These are phyloP conservation scores for Zaprionus kolodkinae DNA, from an alignment of 1,140 invertebrate species.

Conservation along the genomic window DNA sequence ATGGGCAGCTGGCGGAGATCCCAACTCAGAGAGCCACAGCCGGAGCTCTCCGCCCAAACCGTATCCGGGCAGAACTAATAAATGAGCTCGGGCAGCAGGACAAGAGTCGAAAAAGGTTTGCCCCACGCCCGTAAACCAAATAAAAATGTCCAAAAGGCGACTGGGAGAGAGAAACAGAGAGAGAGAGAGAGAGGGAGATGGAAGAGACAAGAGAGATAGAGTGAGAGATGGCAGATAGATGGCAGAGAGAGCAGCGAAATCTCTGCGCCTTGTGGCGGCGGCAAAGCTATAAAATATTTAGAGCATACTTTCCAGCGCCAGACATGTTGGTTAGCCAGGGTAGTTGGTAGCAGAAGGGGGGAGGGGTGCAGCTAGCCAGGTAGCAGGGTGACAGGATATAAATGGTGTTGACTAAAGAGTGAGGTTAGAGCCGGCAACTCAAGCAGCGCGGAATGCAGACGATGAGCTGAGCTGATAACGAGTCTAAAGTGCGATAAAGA, in stretches of 20 bases:
- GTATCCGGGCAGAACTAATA: constrained; percentile 67
- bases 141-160: constrained; percentile 55
- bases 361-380: background rate
- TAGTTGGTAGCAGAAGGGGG: background rate
- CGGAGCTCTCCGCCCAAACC: constrained; percentile 3
- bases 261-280: constrained; percentile 35
- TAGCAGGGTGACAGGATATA: constrained; percentile 48
- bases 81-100: constrained; percentile 73
- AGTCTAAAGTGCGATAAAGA: background rate
- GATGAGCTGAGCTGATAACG: background rate
- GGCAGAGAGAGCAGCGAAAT: constrained; percentile 54
- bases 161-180: constrained; percentile 18
- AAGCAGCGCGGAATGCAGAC: constrained; percentile 5
- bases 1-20: constrained; percentile 43
- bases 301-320: constrained; percentile 53
- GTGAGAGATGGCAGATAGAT: too few relatives aligned
- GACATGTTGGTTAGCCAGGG: background rate
- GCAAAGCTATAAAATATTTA: constrained; percentile 71
- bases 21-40: background rate
- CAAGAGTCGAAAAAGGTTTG: constrained; percentile 51
- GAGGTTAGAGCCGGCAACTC: constrained; percentile 1
- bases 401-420: constrained; percentile 30
- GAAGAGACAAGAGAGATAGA: too few relatives aligned
- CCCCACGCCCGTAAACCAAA: constrained; percentile 57
- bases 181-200: constrained; percentile 1